A percentile compares a stretch with the other conserved stretches of the same genome.
Evolutionary conservation across 2,888 invertebrate genomes (phyloP).

Genomic region (Acleris emargana): DNA sequence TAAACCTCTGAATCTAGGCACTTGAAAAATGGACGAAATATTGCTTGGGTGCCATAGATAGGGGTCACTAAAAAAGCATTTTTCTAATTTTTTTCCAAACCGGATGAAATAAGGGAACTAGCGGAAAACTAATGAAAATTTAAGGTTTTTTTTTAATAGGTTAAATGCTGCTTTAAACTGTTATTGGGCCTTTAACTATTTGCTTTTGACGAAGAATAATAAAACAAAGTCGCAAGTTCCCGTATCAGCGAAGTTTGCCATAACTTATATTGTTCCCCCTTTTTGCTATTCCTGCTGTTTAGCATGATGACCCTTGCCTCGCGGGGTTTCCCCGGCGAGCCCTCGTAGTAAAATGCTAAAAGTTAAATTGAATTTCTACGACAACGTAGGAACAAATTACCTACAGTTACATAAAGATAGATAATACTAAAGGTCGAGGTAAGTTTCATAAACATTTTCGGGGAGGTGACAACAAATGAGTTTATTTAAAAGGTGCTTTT

Average conservation of each 20-base stretch:
- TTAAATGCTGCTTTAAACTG: neutral
- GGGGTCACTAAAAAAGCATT: no score
- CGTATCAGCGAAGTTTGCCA: neutral
- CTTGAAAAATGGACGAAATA: no score
- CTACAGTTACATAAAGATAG: no score
- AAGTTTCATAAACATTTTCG: no score
- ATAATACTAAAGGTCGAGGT: no score
- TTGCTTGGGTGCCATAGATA: no score
- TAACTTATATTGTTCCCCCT: slow-evolving; percentile 13
- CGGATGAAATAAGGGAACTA: no score
- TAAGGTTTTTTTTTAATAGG: neutral
- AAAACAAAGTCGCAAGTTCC: neutral
- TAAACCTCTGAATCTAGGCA: no score
- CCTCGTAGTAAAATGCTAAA: slow-evolving; percentile 13
- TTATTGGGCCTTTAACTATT: neutral
- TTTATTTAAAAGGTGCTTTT: no score
- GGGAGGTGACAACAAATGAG: no score
- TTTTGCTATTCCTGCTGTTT: slow-evolving; percentile 44
- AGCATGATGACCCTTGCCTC: slow-evolving; percentile 56
- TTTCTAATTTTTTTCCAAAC: no score
- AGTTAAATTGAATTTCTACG: slow-evolving; percentile 24
- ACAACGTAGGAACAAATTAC: neutral
- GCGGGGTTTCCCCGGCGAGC: slow-evolving; percentile 53
- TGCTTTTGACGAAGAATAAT: neutral
- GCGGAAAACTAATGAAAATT: neutral